Conservation (phyloP, 2,113 vertebrate species). For the Indicator indicator region DNA sequence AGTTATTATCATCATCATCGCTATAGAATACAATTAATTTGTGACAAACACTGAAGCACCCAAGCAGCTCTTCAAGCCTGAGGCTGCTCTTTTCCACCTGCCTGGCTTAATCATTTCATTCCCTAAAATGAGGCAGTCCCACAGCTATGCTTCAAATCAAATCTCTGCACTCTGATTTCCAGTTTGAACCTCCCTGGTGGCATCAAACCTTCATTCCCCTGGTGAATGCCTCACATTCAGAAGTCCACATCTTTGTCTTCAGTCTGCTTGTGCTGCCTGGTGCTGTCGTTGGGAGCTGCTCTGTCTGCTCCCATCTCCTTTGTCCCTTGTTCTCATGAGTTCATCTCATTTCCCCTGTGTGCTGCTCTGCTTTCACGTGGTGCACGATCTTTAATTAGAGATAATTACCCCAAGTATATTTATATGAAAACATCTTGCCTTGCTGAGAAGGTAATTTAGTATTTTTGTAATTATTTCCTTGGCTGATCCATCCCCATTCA, state of each 20-base stretch:
- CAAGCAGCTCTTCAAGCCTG: not conserved
- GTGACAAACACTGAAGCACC: not conserved
- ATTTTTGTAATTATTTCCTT: not conserved
- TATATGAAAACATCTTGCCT: not conserved
- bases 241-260: not conserved
- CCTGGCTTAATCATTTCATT: not conserved
- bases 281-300: constrained; percentile 5
- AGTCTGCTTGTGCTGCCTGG: constrained; percentile 2
- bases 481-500: not conserved
- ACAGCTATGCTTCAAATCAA: not conserved
- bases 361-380: not conserved
- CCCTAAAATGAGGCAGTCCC: not conserved
- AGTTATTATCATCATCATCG: too few species aligned
- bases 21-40: not conserved
- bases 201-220: not conserved
- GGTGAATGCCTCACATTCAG: constrained; percentile 4
- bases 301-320: constrained; percentile 50
- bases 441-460: not conserved
- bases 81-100: not conserved
- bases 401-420: not conserved
- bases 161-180: not conserved
- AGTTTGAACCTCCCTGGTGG: not conserved
- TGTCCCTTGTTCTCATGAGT: constrained; percentile 47
- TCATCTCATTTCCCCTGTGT: not conserved
- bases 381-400: not conserved